Evolutionary conservation across 2,113 vertebrate species (phyloP).

Genomic region (Zeus faber): DNA sequence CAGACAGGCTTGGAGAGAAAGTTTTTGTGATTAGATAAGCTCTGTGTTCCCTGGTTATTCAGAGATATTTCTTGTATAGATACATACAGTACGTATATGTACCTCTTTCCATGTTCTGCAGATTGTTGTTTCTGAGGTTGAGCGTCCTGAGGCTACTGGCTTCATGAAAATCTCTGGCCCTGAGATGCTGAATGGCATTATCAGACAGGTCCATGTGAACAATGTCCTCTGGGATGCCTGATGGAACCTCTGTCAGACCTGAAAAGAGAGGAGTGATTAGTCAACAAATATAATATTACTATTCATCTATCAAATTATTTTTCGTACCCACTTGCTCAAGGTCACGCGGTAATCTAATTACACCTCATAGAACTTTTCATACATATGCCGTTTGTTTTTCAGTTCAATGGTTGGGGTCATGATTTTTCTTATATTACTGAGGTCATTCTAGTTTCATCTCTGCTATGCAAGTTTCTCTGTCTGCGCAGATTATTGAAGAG

Average conservation of each 20-base stretch:
- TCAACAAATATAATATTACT: background rate
- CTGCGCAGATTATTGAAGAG: background rate
- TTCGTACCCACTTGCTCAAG: background rate
- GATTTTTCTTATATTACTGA: background rate
- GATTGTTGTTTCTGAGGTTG: slow-evolving; percentile 87
- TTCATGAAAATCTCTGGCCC: slow-evolving; percentile 83
- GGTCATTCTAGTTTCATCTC: background rate
- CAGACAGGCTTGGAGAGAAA: slow-evolving; percentile 41
- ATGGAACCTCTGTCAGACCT: slow-evolving; percentile 90
- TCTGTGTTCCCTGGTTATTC: background rate
- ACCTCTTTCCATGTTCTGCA: slow-evolving; percentile 88
- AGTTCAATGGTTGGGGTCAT: background rate
- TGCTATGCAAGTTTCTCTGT: background rate
- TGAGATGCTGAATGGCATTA: slow-evolving; percentile 87
- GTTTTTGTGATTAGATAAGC: background rate
- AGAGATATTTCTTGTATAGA: background rate
- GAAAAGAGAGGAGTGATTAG: slow-evolving; percentile 28
- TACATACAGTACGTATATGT: slow-evolving; percentile 55
- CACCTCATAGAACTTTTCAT: background rate
- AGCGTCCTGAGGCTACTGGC: slow-evolving; percentile 83
- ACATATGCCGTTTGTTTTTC: background rate
- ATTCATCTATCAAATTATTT: background rate
- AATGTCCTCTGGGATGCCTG: slow-evolving; percentile 84
- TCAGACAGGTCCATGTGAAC: slow-evolving; percentile 87
- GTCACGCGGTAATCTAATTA: too few species aligned